Conservation (phyloP, 2,888 invertebrate species). For the Amiota minor region DNA sequence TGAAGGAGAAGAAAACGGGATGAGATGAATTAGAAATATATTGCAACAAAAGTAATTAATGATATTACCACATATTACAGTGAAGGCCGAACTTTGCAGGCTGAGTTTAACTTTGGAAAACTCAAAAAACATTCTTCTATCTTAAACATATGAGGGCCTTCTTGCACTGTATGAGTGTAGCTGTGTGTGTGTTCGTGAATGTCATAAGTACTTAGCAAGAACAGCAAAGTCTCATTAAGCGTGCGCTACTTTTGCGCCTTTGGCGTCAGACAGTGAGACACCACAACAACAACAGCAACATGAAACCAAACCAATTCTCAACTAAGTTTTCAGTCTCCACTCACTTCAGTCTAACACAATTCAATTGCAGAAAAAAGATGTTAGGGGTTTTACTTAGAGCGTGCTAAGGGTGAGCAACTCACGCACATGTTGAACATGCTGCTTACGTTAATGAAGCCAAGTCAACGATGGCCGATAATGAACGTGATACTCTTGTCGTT, state of each 20-base stretch:
- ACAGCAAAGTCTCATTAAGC: slow-evolving; percentile 29
- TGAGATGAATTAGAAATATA: slow-evolving; percentile 14
- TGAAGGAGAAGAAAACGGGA: neutral
- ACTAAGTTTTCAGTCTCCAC: no score
- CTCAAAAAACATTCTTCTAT: no score
- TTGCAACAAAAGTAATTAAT: slow-evolving; percentile 28
- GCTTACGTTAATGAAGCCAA: neutral
- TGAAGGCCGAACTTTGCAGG: neutral
- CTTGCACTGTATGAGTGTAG: neutral
- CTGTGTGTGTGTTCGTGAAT: neutral
- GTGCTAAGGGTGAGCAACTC: neutral
- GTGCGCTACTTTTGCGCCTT: slow-evolving; percentile 7
- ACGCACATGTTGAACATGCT: neutral
- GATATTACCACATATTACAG: slow-evolving; percentile 26
- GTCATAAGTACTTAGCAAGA: slow-evolving; percentile 12
- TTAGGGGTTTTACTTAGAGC: slow-evolving; percentile 9
- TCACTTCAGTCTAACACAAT: neutral
- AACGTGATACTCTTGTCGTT: neutral
- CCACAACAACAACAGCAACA: neutral
- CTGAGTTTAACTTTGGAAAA: neutral
- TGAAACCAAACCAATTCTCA: neutral
- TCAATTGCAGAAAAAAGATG: neutral
- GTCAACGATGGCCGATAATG: neutral
- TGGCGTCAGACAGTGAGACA: neutral
- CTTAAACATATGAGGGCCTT: neutral